Conservation (phyloP, 1,140 invertebrate genomes). For the Tetragonula clypearis region DNA sequence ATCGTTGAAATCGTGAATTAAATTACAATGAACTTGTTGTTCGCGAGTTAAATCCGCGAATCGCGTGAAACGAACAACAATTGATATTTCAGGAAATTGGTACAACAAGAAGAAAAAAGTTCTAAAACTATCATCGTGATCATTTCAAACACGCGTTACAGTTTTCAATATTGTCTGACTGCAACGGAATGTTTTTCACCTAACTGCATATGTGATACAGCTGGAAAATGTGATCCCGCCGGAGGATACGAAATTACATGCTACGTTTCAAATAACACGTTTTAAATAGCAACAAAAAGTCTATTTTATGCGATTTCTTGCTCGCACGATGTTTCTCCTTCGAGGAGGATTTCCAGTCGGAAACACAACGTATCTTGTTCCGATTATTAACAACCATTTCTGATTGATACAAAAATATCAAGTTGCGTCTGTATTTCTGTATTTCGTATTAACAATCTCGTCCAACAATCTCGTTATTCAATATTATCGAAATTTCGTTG, state of each 20-base stretch:
- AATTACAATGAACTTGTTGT: no score
- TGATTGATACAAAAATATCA: not conserved
- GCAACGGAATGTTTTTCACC: slow-evolving; percentile 5
- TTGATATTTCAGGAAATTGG: no score
- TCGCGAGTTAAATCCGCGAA: no score
- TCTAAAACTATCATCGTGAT: not conserved
- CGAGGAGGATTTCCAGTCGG: not conserved
- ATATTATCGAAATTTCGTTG: not conserved
- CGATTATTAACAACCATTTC: not conserved
- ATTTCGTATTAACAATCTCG: not conserved
- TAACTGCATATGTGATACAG: not conserved
- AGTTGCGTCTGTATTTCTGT: not conserved
- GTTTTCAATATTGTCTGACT: not conserved
- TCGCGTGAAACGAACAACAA: no score
- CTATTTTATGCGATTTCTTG: not conserved
- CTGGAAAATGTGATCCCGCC: slow-evolving; percentile 6
- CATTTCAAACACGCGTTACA: not conserved
- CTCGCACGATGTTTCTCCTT: not conserved
- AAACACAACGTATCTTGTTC: not conserved
- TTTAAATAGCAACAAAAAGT: slow-evolving; percentile 4
- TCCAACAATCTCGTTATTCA: not conserved
- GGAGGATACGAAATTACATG: slow-evolving; percentile 34
- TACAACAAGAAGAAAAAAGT: not conserved
- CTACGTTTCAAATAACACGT: slow-evolving; percentile 15
- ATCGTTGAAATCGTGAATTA: no score